Base-by-base conservation (phyloP, 2,888 invertebrate species). In the Chrysolina americana region DNA sequence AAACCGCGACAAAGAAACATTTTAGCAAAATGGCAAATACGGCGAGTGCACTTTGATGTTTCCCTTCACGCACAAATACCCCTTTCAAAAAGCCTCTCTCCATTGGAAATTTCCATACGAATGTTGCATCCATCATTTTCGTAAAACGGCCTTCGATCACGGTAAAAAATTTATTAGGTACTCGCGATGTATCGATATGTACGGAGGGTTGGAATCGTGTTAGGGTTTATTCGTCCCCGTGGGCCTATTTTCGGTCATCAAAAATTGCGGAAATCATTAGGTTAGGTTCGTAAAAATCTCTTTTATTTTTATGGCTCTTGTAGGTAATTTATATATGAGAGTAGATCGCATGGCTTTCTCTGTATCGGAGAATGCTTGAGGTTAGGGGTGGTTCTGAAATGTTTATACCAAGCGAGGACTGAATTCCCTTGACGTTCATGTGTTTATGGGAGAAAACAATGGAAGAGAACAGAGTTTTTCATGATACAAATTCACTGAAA, bases 1-100 rank as follows among this genome's bases (percentile, higher is more conserved):
- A 48, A 47, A 65, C 66, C 66, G 36, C 48, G 15, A 66, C 48
- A 36, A 50, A 66, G 28, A 66, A 63, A 36, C 59, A 59, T 59
- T 50, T 50, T 21, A 50, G 36, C 48, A 50, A 50, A 50, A 50
- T n/a, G 48, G 48, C 50, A 21, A 53, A 53, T 53, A 17, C 56
- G 23, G 5, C n/a, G n/a, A 68, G 68, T 68, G 56, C 53, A 41
- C 68, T 68, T 68, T 53, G 68, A 68, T 68, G 68, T 68, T 68
- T 68, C 56, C 21, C 68, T 68, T 41, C 68, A 68, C 53, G 68
- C 68, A 56, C 68, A 53, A 41, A 17, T 41, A 68, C 68, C 53
- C 11, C n/a, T 41, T 53, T 21, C 41, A 19, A 44, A 28, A 41
- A 28, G 68, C 53, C 15, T 13, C 17, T 19, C 19, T 15, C n/a